phyloP scores from a whole-genome alignment of 2,797 vertebrate genomes.

The Pantherophis alleghaniensis region DNA sequence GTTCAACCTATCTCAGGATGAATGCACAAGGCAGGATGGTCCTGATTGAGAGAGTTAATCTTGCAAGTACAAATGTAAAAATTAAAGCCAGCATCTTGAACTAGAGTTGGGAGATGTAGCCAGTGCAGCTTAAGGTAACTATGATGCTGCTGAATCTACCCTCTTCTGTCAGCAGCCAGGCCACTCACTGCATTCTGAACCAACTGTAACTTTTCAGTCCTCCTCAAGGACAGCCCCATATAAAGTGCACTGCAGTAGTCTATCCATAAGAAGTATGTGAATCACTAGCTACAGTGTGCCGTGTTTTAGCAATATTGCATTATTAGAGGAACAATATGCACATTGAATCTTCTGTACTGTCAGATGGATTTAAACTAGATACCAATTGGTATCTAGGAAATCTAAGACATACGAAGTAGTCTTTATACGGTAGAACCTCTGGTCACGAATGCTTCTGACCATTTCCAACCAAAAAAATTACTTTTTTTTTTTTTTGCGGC shows the following conservation, averaged over 20 bases:
- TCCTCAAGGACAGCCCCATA: background rate
- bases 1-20: background rate
- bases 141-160: background rate
- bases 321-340: background rate
- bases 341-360: background rate
- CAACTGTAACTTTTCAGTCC: background rate
- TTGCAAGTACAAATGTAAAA: background rate
- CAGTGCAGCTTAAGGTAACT: background rate
- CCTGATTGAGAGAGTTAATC: background rate
- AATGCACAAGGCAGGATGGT: background rate
- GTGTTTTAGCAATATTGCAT: background rate
- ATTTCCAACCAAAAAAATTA: too few species aligned
- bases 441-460: too few species aligned
- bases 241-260: background rate
- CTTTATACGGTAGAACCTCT: background rate
- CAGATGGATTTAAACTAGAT: background rate
- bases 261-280: background rate
- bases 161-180: background rate
- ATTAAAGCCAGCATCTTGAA: background rate
- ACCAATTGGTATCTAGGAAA: background rate
- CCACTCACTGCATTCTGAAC: background rate
- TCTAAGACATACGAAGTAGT: background rate
- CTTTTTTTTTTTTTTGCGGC: too few species aligned
- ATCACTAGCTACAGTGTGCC: background rate
- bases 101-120: background rate